Evolutionary conservation across 2,888 invertebrate genomes (phyloP).

Genomic region (Drosophila meridionalis): DNA sequence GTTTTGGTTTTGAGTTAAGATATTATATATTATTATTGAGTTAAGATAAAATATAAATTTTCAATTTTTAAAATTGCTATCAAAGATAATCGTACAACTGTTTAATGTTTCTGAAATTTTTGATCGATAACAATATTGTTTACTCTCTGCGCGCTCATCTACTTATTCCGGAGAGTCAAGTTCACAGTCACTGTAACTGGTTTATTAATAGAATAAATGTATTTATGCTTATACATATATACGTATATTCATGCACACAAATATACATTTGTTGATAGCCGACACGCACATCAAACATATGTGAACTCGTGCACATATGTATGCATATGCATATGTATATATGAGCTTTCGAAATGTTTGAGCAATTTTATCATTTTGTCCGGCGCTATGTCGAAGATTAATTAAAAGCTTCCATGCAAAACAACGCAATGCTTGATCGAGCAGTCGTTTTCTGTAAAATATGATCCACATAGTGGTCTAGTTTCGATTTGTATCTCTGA

Average conservation of each 20-base stretch:
- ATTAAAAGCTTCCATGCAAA: neutral
- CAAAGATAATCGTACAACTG: no score
- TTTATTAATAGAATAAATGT: neutral
- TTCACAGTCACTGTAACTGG: constrained; percentile 2
- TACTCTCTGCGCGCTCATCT: neutral
- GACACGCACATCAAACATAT: neutral
- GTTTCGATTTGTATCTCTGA: neutral
- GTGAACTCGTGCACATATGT: neutral
- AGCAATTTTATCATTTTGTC: neutral
- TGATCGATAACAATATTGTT: neutral
- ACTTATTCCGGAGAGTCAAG: neutral
- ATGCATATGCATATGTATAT: neutral
- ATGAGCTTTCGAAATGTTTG: constrained; percentile 2
- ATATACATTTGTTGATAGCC: neutral
- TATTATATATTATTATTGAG: no score
- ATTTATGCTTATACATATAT: neutral
- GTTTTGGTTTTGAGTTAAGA: no score
- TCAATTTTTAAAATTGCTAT: no score
- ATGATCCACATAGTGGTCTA: neutral
- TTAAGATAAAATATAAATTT: no score
- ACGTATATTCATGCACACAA: neutral
- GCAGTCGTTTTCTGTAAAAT: neutral
- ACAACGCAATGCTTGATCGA: neutral
- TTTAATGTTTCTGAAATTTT: no score
- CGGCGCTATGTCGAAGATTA: neutral